Evolutionary conservation across 2,797 vertebrate species (phyloP), one percentile per base, ranked within the genome.

Genomic region (Bucorvus abyssinicus): DNA sequence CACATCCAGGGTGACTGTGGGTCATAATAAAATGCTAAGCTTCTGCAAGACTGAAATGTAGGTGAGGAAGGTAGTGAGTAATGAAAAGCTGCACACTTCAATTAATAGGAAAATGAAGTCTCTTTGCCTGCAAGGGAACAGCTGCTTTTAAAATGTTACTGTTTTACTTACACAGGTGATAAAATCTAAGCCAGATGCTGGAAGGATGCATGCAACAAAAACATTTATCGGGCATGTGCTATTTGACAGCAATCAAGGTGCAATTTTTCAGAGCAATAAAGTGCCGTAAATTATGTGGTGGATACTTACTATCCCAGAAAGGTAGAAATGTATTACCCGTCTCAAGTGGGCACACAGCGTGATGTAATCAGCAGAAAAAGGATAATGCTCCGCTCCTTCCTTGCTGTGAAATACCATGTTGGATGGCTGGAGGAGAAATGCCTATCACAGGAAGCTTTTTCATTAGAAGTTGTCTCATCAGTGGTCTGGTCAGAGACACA

Each of bases 231-330:
- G 63, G 67, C 89, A 90, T 76, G 34, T 36, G 50, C 63, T 91
- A 67, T 23, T 95, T 88, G 82, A 87, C 59, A 96, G 64, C 77
- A 96, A 78, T 79, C 55, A 89, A 94, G 80, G 59, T 80, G 30
- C 27, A 91, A 79, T 90, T 96, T 94, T 55, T 67, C 79, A 89
- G 26, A 92, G 45, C 42, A 92, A 94, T 68, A 91, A 93, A 95
- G 67, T 91, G 47, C 34, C 14, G 12, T 89, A 84, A 96, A 96
- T 88, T 77, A 89, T 64, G 49, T 1, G 2, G n/a, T 49, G 36
- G 40, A 21, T 49, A 89, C 53, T 84, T 95, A 57, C 65, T 49
- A 87, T 36, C 44, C 40, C 40, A 77, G 91, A 96, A 80, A 91
- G 74, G 88, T 14, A 91, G 69, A 75, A 87, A 76, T 79, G 50